Evolutionary conservation across 2,888 invertebrate genomes (phyloP).

Genomic region (Agrypnus murinus): DNA sequence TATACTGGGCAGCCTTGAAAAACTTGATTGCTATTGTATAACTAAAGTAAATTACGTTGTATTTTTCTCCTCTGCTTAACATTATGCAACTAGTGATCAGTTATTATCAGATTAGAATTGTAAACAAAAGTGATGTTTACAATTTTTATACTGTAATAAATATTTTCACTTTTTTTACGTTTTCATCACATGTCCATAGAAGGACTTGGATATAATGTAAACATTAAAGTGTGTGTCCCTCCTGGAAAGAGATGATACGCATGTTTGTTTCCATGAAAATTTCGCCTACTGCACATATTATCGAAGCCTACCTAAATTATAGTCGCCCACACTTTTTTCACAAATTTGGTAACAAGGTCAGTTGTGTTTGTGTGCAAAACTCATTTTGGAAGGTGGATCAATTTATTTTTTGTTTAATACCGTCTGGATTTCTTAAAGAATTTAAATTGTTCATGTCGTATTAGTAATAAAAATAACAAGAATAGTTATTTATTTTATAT

Average conservation of each 20-base stretch:
- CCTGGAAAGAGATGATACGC: not conserved
- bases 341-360: constrained; percentile 46
- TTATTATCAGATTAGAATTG: not conserved
- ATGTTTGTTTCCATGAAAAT: constrained; percentile 7
- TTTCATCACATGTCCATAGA: constrained; percentile 3
- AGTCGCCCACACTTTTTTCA: constrained; percentile 37
- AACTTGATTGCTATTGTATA: constrained; percentile 31
- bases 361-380: constrained; percentile 37
- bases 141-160: not conserved
- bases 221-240: no score
- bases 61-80: constrained; percentile 18
- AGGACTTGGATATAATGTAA: not conserved
- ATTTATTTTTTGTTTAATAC: not conserved
- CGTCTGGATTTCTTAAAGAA: no score
- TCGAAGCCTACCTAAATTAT: constrained; percentile 20
- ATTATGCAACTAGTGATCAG: constrained; percentile 9
- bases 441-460: no score
- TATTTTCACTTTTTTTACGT: not conserved
- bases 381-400: constrained; percentile 20
- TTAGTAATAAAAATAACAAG: no score
- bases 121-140: not conserved
- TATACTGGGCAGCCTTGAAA: constrained; percentile 29
- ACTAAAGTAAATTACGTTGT: constrained; percentile 30
- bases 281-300: constrained; percentile 25
- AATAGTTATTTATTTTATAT: no score